Evolutionary conservation across 2,888 invertebrate genomes (phyloP).

Genomic region (Harpalus rubripes): DNA sequence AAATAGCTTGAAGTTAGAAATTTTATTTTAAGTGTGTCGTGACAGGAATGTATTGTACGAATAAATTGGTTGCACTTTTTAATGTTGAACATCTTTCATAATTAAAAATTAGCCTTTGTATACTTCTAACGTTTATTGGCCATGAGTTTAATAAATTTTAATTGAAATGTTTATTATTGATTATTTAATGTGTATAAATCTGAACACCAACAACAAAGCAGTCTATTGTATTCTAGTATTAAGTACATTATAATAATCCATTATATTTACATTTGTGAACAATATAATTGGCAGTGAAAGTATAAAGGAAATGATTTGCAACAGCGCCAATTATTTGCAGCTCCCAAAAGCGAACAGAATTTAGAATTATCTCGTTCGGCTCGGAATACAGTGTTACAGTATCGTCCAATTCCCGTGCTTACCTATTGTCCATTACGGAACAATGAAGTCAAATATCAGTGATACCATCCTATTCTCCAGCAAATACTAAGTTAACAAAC

Average conservation of each 20-base stretch:
- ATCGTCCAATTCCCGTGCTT: background rate
- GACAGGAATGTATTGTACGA: too few species aligned
- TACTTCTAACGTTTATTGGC: too few species aligned
- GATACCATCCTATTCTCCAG: conserved; percentile 2
- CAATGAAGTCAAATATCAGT: conserved; percentile 26
- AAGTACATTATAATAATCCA: background rate
- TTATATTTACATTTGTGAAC: background rate
- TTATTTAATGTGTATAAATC: background rate
- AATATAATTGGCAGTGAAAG: background rate
- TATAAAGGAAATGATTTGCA: background rate
- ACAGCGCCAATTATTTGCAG: background rate
- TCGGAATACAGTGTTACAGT: background rate
- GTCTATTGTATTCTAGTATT: background rate
- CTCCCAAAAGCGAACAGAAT: background rate
- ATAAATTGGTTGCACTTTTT: too few species aligned
- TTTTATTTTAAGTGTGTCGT: too few species aligned
- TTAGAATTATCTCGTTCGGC: background rate
- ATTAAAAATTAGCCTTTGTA: too few species aligned
- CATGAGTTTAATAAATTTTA: too few species aligned
- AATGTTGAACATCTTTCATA: too few species aligned
- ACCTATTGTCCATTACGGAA: conserved; percentile 7
- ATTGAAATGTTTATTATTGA: too few species aligned
- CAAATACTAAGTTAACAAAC: background rate
- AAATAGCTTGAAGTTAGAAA: too few species aligned
- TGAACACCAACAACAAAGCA: background rate